Evolutionary conservation across 1,140 invertebrate species (phyloP).

Genomic region (Aethina tumida): DNA sequence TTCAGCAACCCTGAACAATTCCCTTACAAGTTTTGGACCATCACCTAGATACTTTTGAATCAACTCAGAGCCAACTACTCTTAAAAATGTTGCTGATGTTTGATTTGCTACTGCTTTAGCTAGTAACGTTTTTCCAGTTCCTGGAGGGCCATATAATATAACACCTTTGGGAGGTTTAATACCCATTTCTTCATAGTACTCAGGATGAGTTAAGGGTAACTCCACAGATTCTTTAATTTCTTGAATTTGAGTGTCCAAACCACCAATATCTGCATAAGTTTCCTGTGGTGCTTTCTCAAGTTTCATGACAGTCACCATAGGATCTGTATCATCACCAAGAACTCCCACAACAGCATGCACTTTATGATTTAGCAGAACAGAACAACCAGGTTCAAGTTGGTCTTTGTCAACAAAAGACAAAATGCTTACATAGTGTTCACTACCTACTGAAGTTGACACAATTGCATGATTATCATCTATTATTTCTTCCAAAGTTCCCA

Average conservation of each 20-base stretch:
- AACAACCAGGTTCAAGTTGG: conserved; percentile 97
- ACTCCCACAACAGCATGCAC: conserved; percentile 99
- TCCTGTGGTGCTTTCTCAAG: conserved; percentile 99
- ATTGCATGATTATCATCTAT: conserved; percentile 99
- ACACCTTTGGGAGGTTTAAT: conserved; percentile 99
- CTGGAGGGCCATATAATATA: conserved; percentile 96
- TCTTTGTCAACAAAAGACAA: conserved; percentile 99
- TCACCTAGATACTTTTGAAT: conserved; percentile 99
- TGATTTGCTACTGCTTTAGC: conserved; percentile 99
- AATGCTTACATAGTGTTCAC: conserved; percentile 99
- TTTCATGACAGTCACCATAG: conserved; percentile 99
- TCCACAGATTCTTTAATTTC: conserved; percentile 99
- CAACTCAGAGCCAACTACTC: conserved; percentile 97
- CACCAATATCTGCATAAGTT: conserved; percentile 99
- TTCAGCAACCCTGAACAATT: conserved; percentile 96
- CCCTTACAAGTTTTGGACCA: conserved; percentile 96
- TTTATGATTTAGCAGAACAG: conserved; percentile 98
- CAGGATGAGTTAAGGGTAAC: conserved; percentile 95
- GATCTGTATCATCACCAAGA: conserved; percentile 97
- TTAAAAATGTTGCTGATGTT: conserved; percentile 96
- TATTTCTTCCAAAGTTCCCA: conserved; percentile 98
- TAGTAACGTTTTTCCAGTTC: conserved; percentile 95
- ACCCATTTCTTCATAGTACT: conserved; percentile 99
- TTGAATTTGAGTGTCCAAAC: conserved; percentile 98
- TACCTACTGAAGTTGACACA: conserved; percentile 98